Percentiles rank a stretch among this genome's conserved stretches.
These are phyloP conservation scores for Poeciliopsis turrubarensis DNA, from an alignment of 2,113 vertebrate genomes.

Conservation along the genomic window DNA sequence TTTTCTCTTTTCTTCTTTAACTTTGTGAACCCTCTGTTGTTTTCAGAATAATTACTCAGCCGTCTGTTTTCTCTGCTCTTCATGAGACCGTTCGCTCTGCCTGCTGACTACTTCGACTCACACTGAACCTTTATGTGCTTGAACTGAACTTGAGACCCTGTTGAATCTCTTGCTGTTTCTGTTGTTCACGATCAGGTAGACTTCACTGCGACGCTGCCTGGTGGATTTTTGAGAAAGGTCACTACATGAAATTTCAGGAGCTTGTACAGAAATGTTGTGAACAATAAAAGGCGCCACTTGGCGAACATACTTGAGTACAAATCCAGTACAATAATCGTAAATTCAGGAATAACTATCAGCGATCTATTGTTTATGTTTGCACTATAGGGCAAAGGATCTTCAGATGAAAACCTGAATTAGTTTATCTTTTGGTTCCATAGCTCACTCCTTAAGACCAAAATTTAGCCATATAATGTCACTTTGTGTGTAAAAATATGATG, in stretches of 20 bases:
- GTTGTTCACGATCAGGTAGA: conserved; percentile 13
- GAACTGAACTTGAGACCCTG: conserved; percentile 37
- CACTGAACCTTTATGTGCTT: conserved; percentile 59
- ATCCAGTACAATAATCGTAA: conserved; percentile 20
- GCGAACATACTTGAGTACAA: conserved; percentile 44
- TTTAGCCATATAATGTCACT: conserved; percentile 13
- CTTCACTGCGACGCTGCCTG: conserved; percentile 12
- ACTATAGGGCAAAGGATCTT: conserved; percentile 50
- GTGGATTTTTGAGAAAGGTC: conserved; percentile 9
- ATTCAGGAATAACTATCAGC: conserved; percentile 35
- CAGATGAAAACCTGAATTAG: conserved; percentile 16
- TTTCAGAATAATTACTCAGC: conserved; percentile 24
- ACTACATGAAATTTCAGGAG: conserved; percentile 17
- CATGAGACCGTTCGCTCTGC: conserved; percentile 13
- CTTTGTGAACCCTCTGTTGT: conserved; percentile 69
- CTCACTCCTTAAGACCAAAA: conserved; percentile 45
- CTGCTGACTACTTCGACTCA: conserved; percentile 54
- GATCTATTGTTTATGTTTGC: conserved; percentile 50
- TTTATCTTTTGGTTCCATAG: conserved; percentile 24
- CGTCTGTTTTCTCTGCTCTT: background rate
- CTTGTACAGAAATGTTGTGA: conserved; percentile 15
- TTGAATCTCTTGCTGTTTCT: conserved; percentile 41
- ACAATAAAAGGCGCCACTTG: conserved; percentile 24
- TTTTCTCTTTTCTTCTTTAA: conserved; percentile 33
- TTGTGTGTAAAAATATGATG: conserved; percentile 18